These are phyloP conservation scores for Remorina albescens DNA, from an alignment of 2,797 vertebrate genomes.

Conservation along the genomic window DNA sequence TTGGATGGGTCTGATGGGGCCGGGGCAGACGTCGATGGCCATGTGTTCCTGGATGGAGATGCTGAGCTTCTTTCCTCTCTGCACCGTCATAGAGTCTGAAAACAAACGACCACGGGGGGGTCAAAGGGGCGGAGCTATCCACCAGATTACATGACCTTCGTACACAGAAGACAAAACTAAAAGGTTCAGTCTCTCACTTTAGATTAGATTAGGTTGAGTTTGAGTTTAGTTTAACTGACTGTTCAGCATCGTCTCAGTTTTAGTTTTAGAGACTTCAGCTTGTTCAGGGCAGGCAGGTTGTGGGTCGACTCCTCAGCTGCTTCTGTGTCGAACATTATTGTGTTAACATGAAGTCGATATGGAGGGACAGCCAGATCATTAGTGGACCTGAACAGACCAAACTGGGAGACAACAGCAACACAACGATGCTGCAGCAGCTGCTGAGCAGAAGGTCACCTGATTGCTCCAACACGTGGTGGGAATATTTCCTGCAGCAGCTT, in stretches of 20 bases:
- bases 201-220: too few relatives aligned
- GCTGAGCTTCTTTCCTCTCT: conserved; percentile 79
- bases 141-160: neutral
- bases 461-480: neutral
- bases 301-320: too few relatives aligned
- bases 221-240: too few relatives aligned
- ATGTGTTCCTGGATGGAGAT: conserved; percentile 89
- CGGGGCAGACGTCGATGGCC: conserved; percentile 87
- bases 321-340: too few relatives aligned
- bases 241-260: too few relatives aligned
- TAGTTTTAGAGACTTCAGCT: too few relatives aligned
- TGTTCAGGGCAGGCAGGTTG: too few relatives aligned
- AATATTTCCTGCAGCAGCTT: too few relatives aligned
- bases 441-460: too few relatives aligned
- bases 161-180: neutral
- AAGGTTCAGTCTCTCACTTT: too few relatives aligned
- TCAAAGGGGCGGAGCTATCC: neutral
- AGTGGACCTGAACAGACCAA: neutral
- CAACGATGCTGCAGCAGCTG: neutral
- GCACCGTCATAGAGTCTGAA: conserved; percentile 76
- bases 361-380: too few relatives aligned
- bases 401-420: neutral
- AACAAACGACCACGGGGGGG: neutral
- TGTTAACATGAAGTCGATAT: neutral
- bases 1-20: conserved; percentile 86